Conservation (phyloP, 2,113 vertebrate species). For the Scartelaos histophorus region DNA sequence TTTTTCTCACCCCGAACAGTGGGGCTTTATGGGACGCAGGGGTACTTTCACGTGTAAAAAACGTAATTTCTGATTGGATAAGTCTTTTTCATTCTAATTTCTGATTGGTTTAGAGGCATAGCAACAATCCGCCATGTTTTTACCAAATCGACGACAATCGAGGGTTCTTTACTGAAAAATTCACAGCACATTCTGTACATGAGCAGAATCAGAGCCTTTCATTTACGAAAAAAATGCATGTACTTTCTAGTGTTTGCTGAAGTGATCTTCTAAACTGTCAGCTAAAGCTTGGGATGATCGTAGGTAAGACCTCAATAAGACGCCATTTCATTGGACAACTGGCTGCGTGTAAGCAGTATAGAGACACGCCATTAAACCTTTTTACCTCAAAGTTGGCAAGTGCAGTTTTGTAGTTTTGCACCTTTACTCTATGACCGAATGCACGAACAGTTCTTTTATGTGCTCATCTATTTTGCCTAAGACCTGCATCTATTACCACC, state of each 20-base stretch:
- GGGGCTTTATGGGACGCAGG: slow-evolving; percentile 13
- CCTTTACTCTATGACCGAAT: neutral
- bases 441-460: neutral
- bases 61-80: slow-evolving; percentile 66
- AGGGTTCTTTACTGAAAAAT: slow-evolving; percentile 30
- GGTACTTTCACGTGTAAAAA: slow-evolving; percentile 75
- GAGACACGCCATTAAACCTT: slow-evolving; percentile 69
- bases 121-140: slow-evolving; percentile 77
- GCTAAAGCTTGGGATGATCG: slow-evolving; percentile 17
- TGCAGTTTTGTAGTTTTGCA: slow-evolving; percentile 26
- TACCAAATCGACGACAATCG: slow-evolving; percentile 40
- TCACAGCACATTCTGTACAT: neutral
- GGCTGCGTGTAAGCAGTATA: slow-evolving; percentile 71
- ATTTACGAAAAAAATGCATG: neutral
- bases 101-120: slow-evolving; percentile 66
- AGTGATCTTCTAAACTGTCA: slow-evolving; percentile 27
- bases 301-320: slow-evolving; percentile 82
- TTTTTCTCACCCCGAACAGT: neutral
- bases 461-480: neutral
- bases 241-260: slow-evolving; percentile 8
- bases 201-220: neutral
- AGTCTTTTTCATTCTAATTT: slow-evolving; percentile 47
- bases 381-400: slow-evolving; percentile 35
- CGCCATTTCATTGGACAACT: slow-evolving; percentile 80
- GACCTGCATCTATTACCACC: neutral